Base-by-base conservation (phyloP, 2,888 invertebrate genomes). In the Pollenia labialis region DNA sequence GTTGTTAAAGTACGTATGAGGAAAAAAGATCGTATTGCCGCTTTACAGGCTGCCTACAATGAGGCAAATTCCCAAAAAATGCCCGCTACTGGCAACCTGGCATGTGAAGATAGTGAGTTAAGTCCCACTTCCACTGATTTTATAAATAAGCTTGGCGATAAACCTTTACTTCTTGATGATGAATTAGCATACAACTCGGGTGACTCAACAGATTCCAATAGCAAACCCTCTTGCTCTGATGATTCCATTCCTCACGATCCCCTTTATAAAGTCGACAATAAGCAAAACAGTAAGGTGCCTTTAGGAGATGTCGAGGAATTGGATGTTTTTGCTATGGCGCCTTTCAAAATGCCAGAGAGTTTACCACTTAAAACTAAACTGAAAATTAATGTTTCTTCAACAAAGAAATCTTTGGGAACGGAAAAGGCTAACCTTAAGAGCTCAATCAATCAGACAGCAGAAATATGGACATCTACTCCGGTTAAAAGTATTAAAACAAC, bases 131-230 rank as follows among this genome's bases (percentile, higher is more conserved):
- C 93, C 46, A 92, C 90, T 84, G 95, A 96, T 86, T 95, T 96
- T 8, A 95, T 96, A 0, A 96, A 96, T 91, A 96, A 96, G 89
- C 96, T 96, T 89, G 97, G 97, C 0, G 96, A 96, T 87, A 95
- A 95, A 88, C 97, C 97, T 1, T 92, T 97, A 54, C 92, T 97
- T 6, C 94, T 97, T 79, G 97, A 97, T 90, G 97, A 97, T 91
- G 97, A 97, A 90, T 92, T 97, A n/a, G 96, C 96, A 89, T 95
- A 95, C 1, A 95, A 95, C 40, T 94, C 94, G 48, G 94, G 93
- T 23, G 92, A 93, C 46, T 90, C 89, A 46, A 90, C 84, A 16
- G 77, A 74, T 44, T 89, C 89, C 0, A 90, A 89, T 66, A 64
- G 75, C 50, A 85, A 88, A 18, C 23, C 54, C 7, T 56, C 62